These are phyloP conservation scores for Cheiracanthium punctorium DNA, from an alignment of 2,888 invertebrate genomes.

Conservation along the genomic window DNA sequence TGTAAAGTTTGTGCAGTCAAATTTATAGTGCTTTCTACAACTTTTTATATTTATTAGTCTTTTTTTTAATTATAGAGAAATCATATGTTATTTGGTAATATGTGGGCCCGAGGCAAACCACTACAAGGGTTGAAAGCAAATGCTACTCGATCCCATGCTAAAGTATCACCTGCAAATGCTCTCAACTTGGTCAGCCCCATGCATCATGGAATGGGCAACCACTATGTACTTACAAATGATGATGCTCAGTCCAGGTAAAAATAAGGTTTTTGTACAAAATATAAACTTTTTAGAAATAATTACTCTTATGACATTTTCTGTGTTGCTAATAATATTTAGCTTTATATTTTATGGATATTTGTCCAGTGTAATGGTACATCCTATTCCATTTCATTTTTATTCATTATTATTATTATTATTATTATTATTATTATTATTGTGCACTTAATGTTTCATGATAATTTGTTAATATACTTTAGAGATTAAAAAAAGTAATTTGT, in stretches of 20 bases:
- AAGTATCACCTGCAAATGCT: slow-evolving; percentile 72
- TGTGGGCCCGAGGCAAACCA: slow-evolving; percentile 91
- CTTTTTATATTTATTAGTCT: too few relatives aligned
- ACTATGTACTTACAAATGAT: slow-evolving; percentile 57
- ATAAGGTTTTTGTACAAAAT: background rate
- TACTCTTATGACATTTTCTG: too few relatives aligned
- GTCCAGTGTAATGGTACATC: too few relatives aligned
- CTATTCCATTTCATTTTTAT: too few relatives aligned
- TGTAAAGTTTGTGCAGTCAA: too few relatives aligned
- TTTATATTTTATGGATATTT: background rate
- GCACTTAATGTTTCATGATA: too few relatives aligned
- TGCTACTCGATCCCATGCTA: slow-evolving; percentile 52
- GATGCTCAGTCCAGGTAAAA: slow-evolving; percentile 51
- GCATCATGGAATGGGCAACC: slow-evolving; percentile 66
- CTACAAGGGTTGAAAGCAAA: slow-evolving; percentile 20
- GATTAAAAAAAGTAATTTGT: too few relatives aligned
- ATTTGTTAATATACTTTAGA: too few relatives aligned
- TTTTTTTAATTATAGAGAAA: slow-evolving; percentile 91
- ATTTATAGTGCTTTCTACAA: too few relatives aligned
- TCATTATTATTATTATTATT: too few relatives aligned
- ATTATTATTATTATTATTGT: too few relatives aligned
- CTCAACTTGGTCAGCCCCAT: slow-evolving; percentile 62
- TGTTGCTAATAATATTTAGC: background rate
- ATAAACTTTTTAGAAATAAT: too few relatives aligned
- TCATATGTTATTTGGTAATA: slow-evolving; percentile 95